Evolutionary conservation across 2,113 vertebrate species (phyloP).

Genomic region (Scophthalmus maximus): DNA sequence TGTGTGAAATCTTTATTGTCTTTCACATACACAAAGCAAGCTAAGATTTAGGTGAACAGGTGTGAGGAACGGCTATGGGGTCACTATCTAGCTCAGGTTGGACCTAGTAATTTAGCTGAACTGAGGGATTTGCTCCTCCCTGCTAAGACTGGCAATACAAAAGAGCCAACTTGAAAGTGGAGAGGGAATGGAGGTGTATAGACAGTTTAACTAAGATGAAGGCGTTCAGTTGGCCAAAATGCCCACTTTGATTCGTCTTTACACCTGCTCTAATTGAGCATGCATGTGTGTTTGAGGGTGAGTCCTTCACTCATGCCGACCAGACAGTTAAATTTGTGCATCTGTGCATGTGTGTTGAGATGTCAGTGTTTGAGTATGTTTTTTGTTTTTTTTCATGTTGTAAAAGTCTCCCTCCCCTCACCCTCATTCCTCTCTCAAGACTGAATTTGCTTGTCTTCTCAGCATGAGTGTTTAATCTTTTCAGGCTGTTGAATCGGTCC

Average conservation of each 20-base stretch:
- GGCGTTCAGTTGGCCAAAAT: constrained; percentile 80
- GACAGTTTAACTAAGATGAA: constrained; percentile 83
- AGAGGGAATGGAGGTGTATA: constrained; percentile 75
- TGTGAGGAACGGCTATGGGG: constrained; percentile 81
- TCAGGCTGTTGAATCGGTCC: constrained; percentile 97
- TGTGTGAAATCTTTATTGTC: constrained; percentile 33
- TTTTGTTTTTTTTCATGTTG: constrained; percentile 44
- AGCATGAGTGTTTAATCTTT: constrained; percentile 99
- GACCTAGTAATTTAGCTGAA: constrained; percentile 84
- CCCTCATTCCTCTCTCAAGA: constrained; percentile 93
- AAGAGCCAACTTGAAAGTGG: constrained; percentile 78
- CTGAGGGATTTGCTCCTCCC: constrained; percentile 78
- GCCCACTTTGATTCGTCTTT: constrained; percentile 80
- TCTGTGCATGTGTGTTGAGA: constrained; percentile 61
- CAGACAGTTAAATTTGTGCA: constrained; percentile 46
- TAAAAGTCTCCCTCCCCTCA: constrained; percentile 72
- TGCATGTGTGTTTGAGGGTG: constrained; percentile 69
- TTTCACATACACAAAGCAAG: constrained; percentile 47
- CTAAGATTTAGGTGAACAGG: constrained; percentile 75
- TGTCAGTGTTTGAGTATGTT: constrained; percentile 51
- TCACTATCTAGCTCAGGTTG: constrained; percentile 81
- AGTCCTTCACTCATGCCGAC: constrained; percentile 49
- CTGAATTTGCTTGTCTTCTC: constrained; percentile 99
- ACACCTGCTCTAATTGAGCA: constrained; percentile 80
- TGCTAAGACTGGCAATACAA: constrained; percentile 77